A percentile compares a stretch with the other conserved stretches of the same genome.
Evolutionary conservation across 2,888 invertebrate species (phyloP).

Genomic region (Xanthorhoe spadicearia): DNA sequence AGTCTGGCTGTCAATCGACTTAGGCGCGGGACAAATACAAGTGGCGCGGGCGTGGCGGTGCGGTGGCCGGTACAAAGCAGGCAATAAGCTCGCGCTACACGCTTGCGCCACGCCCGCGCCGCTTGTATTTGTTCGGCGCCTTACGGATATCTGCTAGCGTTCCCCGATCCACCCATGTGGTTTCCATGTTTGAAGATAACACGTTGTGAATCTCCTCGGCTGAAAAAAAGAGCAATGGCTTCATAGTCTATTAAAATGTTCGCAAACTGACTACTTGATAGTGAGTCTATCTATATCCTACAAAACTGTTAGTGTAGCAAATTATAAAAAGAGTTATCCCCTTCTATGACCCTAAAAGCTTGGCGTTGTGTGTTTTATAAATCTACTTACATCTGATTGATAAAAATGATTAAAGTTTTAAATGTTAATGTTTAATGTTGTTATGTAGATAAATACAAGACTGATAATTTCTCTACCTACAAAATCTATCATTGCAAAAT

Average conservation of each 20-base stretch:
- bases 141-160: constrained; percentile 89
- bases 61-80: no score
- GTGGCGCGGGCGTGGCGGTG: no score
- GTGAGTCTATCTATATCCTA: constrained; percentile 31
- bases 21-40: no score
- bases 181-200: constrained; percentile 90
- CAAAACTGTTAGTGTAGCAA: constrained; percentile 37
- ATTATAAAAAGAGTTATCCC: constrained; percentile 32
- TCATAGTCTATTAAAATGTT: constrained; percentile 6
- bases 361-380: constrained; percentile 10
- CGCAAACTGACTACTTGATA: constrained; percentile 15
- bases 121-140: no score
- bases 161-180: constrained; percentile 87
- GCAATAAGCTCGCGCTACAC: no score
- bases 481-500: constrained; percentile 11
- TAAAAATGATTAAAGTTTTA: constrained; percentile 4
- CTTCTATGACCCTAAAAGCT: constrained; percentile 28
- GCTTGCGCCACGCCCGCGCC: no score
- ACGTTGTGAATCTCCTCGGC: constrained; percentile 89
- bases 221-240: constrained; percentile 61
- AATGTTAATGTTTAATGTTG: constrained; percentile 7
- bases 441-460: constrained; percentile 11
- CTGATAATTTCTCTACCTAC: constrained; percentile 19
- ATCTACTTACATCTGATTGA: constrained; percentile 23
- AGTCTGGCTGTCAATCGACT: constrained; percentile 65